phyloP scores from a whole-genome alignment of 2,888 invertebrate genomes.

The Catocala fraxini region DNA sequence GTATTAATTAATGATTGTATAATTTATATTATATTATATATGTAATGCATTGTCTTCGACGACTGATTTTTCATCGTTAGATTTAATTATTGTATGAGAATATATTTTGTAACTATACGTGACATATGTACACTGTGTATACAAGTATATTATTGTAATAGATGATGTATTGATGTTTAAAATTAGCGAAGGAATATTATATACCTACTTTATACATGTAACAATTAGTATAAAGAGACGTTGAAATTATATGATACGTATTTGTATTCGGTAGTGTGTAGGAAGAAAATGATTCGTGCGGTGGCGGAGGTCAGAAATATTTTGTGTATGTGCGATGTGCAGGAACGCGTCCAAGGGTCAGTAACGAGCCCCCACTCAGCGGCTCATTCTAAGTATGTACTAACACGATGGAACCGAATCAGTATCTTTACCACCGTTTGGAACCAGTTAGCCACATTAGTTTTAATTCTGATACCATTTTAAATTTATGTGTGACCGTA shows the following conservation, averaged over 20 bases:
- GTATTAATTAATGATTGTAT: slow-evolving; percentile 54
- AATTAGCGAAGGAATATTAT: slow-evolving; percentile 65
- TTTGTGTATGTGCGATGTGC: slow-evolving; percentile 21
- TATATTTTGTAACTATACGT: slow-evolving; percentile 75
- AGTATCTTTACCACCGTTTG: slow-evolving; percentile 20
- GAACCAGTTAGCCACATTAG: slow-evolving; percentile 29
- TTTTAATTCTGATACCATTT: slow-evolving; percentile 34
- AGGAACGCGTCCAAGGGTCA: slow-evolving; percentile 19
- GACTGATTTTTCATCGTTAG: slow-evolving; percentile 84
- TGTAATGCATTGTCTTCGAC: slow-evolving; percentile 70
- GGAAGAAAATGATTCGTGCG: slow-evolving; percentile 26
- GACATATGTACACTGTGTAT: slow-evolving; percentile 64
- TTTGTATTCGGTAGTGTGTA: slow-evolving; percentile 32
- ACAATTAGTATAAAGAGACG: slow-evolving; percentile 48
- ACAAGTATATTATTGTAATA: slow-evolving; percentile 69
- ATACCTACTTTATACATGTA: slow-evolving; percentile 62
- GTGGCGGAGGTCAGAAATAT: slow-evolving; percentile 22
- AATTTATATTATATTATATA: slow-evolving; percentile 48
- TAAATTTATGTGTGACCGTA: slow-evolving; percentile 43
- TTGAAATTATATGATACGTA: slow-evolving; percentile 29
- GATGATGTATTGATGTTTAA: slow-evolving; percentile 67
- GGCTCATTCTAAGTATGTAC: slow-evolving; percentile 16
- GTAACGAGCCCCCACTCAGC: slow-evolving; percentile 11
- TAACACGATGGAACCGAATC: slow-evolving; percentile 20
- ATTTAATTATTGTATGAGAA: slow-evolving; percentile 61